phyloP scores from a whole-genome alignment of 2,797 vertebrate species.

The Sphenodon punctatus region DNA sequence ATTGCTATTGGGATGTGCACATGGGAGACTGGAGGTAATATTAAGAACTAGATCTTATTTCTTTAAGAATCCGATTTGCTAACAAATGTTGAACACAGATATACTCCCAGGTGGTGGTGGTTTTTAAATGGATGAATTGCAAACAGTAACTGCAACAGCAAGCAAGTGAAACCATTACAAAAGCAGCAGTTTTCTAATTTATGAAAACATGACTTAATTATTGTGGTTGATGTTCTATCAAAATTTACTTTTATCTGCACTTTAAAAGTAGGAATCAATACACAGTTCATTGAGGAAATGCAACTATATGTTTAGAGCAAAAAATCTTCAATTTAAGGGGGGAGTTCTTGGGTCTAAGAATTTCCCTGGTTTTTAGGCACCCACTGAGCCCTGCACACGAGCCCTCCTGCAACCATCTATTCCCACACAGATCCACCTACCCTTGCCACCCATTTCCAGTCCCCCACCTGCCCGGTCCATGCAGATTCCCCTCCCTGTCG shows the following conservation, averaged over 20 bases:
- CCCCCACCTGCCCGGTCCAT: too few species aligned
- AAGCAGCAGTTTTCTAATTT: neutral
- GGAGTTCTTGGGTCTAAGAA: too few species aligned
- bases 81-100: neutral
- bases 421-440: too few species aligned
- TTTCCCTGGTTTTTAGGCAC: too few species aligned
- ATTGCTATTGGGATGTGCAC: slow-evolving; percentile 83
- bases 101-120: neutral
- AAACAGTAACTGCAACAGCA: neutral
- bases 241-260: slow-evolving; percentile 20
- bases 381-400: too few species aligned
- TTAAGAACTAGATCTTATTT: slow-evolving; percentile 11
- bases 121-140: neutral
- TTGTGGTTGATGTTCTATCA: slow-evolving; percentile 12
- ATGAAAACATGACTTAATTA: slow-evolving; percentile 1
- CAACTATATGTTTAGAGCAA: neutral
- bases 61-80: neutral
- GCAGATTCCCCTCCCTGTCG: too few species aligned
- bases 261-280: neutral
- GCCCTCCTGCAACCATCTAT: too few species aligned
- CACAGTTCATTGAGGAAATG: neutral
- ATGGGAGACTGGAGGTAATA: slow-evolving; percentile 86
- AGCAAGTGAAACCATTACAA: slow-evolving; percentile 5
- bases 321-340: too few species aligned
- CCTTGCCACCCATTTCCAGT: too few species aligned